phyloP scores from a whole-genome alignment of 2,888 invertebrate genomes.

The Rugalucina vietnamica region DNA sequence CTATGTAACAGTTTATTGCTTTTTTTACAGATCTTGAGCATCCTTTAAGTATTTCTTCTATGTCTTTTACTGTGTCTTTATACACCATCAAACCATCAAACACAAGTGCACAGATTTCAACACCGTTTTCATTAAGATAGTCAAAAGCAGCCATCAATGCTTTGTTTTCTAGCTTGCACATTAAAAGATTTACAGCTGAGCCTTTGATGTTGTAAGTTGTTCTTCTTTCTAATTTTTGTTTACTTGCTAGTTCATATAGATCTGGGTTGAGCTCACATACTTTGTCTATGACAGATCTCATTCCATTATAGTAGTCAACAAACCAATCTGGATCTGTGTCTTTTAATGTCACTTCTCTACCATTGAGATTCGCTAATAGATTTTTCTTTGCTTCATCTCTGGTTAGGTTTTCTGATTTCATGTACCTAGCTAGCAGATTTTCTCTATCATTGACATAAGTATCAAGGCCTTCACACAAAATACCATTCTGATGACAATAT shows the following conservation, averaged over 20 bases:
- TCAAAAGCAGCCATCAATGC: no score
- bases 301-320: slow-evolving; percentile 8
- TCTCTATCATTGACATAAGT: slow-evolving; percentile 2
- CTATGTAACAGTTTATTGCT: neutral
- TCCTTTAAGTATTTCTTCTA: slow-evolving; percentile 13
- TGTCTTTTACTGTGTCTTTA: slow-evolving; percentile 3
- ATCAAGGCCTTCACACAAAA: slow-evolving; percentile 5
- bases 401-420: no score
- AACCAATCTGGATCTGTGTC: slow-evolving; percentile 4
- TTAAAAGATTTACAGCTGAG: slow-evolving; percentile 9
- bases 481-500: slow-evolving; percentile 10
- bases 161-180: no score
- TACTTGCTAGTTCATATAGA: no score
- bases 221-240: no score
- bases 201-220: slow-evolving; percentile 23
- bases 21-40: slow-evolving; percentile 17
- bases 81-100: slow-evolving; percentile 25
- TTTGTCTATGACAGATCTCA: slow-evolving; percentile 16
- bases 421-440: neutral
- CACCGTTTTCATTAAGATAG: slow-evolving; percentile 6
- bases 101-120: slow-evolving; percentile 3
- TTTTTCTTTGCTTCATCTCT: slow-evolving; percentile 20
- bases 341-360: neutral
- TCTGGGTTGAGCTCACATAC: slow-evolving; percentile 18
- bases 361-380: slow-evolving; percentile 20